These are phyloP conservation scores for Colostygia pectinataria DNA, from an alignment of 2,888 invertebrate genomes.

Conservation along the genomic window DNA sequence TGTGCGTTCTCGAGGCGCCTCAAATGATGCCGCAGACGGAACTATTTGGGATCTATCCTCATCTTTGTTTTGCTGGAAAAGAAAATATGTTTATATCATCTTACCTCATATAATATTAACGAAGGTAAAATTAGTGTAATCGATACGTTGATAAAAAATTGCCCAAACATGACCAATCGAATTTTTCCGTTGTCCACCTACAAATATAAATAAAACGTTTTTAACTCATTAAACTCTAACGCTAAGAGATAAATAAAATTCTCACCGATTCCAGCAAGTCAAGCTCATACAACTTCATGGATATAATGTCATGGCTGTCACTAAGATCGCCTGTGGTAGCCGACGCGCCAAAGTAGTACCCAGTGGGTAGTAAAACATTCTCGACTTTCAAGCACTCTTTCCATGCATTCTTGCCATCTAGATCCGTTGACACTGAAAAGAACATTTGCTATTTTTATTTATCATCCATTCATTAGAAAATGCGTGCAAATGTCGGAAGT, in stretches of 20 bases:
- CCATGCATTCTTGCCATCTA: constrained; percentile 96
- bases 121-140: too few species aligned
- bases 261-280: constrained; percentile 87
- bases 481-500: not conserved
- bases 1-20: constrained; percentile 94
- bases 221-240: too few species aligned
- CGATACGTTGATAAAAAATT: too few species aligned
- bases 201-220: too few species aligned
- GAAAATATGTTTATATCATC: constrained; percentile 4
- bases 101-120: too few species aligned
- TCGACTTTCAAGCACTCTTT: constrained; percentile 95
- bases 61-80: constrained; percentile 79
- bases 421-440: constrained; percentile 91
- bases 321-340: constrained; percentile 98
- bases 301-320: constrained; percentile 97
- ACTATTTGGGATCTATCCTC: constrained; percentile 92
- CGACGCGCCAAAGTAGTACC: constrained; percentile 96
- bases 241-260: constrained; percentile 1
- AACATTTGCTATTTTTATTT: too few species aligned
- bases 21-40: constrained; percentile 94
- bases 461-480: not conserved
- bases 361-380: constrained; percentile 96
- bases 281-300: constrained; percentile 95
- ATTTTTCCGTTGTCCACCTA: too few species aligned
- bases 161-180: too few species aligned